phyloP scores from a whole-genome alignment of 2,113 vertebrate genomes.

The Pampusana beccarii region DNA sequence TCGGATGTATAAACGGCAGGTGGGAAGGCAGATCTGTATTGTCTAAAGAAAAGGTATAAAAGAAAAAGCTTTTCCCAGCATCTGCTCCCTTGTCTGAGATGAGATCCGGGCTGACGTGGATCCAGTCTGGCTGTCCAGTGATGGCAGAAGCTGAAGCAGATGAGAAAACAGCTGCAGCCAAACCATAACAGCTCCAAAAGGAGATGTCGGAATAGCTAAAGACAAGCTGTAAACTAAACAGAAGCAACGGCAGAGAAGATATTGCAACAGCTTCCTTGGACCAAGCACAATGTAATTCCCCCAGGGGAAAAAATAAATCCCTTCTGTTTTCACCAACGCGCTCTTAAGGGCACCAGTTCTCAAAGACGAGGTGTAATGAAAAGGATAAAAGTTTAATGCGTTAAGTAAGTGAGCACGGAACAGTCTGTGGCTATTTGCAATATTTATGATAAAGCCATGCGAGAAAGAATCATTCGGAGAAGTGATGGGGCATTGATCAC shows the following conservation, averaged over 20 bases:
- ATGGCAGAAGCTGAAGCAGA: not conserved
- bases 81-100: not conserved
- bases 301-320: not conserved
- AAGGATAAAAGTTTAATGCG: constrained; percentile 6
- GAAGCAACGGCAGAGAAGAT: constrained; percentile 17
- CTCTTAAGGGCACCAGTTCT: not conserved
- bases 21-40: not conserved
- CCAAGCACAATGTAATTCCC: not conserved
- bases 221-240: not conserved
- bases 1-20: not conserved
- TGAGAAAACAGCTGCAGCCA: constrained; percentile 36
- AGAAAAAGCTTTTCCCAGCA: not conserved
- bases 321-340: accelerated
- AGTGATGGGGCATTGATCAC: not conserved
- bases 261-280: not conserved
- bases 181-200: not conserved
- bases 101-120: not conserved
- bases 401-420: not conserved
- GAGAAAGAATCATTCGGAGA: not conserved
- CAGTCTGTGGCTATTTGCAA: not conserved
- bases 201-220: not conserved
- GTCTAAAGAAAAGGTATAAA: not conserved
- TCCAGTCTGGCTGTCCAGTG: not conserved
- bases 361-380: not conserved
- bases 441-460: constrained; percentile 22